phyloP scores from a whole-genome alignment of 1,140 invertebrate genomes.

The Drosophila neocordata region DNA sequence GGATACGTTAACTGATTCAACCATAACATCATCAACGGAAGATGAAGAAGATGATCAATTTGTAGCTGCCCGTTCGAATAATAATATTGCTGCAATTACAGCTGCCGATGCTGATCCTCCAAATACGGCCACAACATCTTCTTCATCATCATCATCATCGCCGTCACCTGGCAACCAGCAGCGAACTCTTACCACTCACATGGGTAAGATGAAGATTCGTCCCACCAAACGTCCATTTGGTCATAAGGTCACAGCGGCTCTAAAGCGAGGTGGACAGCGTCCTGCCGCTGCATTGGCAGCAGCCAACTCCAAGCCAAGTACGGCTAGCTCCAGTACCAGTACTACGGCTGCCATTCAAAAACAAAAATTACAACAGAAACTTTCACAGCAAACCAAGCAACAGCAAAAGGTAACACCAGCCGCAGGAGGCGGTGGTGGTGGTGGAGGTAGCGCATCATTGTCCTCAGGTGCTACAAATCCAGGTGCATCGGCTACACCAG shows the following conservation, averaged over 20 bases:
- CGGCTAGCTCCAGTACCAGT: conserved; percentile 19
- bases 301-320: conserved; percentile 56
- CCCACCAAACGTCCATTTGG: conserved; percentile 73
- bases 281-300: conserved; percentile 62
- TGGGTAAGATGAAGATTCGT: conserved; percentile 71
- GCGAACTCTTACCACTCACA: conserved; percentile 68
- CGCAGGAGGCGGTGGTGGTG: conserved; percentile 1
- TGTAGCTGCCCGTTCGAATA: conserved; percentile 75
- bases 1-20: conserved; percentile 67
- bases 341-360: conserved; percentile 34
- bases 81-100: conserved; percentile 76
- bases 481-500: conserved; percentile 33
- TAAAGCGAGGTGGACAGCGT: conserved; percentile 62
- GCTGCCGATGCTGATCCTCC: conserved; percentile 61
- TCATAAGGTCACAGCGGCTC: conserved; percentile 60
- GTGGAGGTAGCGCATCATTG: neutral
- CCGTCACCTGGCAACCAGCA: conserved; percentile 50
- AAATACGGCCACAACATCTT: neutral
- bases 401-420: conserved; percentile 48
- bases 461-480: conserved; percentile 39
- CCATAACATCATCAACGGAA: conserved; percentile 40
- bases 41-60: conserved; percentile 65
- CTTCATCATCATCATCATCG: conserved; percentile 5
- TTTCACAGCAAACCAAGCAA: conserved; percentile 53
- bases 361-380: conserved; percentile 52